Percentiles rank a stretch among this genome's conserved stretches.
Conservation (phyloP, 2,113 vertebrate species). For the Orcinus orca region DNA sequence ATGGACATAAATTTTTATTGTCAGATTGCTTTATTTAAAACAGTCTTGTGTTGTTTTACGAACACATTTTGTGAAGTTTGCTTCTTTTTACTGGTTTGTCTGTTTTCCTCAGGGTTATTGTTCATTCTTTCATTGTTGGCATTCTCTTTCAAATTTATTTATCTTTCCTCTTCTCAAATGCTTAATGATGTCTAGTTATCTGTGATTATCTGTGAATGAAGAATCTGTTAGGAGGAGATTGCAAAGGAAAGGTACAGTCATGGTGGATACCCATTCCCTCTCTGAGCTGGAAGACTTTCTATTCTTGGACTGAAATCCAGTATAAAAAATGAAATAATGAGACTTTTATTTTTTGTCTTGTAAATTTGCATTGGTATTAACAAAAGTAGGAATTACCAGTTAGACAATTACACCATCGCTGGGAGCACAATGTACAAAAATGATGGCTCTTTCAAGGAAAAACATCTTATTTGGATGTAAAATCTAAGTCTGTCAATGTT, state of each 20-base stretch:
- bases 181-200: not conserved
- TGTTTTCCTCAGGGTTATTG: not conserved
- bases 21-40: not conserved
- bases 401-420: slow-evolving; percentile 30
- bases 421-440: not conserved
- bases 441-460: not conserved
- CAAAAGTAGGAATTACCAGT: slow-evolving; percentile 18
- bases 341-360: slow-evolving; percentile 8
- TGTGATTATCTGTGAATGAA: not conserved
- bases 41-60: not conserved
- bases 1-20: not conserved
- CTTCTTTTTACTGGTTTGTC: not conserved
- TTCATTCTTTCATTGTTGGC: not conserved
- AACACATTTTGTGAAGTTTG: not conserved
- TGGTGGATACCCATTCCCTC: too few relatives aligned
- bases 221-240: not conserved
- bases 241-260: not conserved
- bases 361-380: slow-evolving; percentile 21
- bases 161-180: not conserved
- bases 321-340: slow-evolving; percentile 31
- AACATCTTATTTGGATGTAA: not conserved
- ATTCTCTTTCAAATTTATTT: not conserved
- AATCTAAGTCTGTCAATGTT: not conserved
- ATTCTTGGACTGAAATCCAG: not conserved
- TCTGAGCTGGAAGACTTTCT: not conserved